Percentiles rank a stretch among this genome's conserved stretches.
These are phyloP conservation scores for Arctocebus calabarensis DNA, from an alignment of 2,797 vertebrate species.

Conservation along the genomic window DNA sequence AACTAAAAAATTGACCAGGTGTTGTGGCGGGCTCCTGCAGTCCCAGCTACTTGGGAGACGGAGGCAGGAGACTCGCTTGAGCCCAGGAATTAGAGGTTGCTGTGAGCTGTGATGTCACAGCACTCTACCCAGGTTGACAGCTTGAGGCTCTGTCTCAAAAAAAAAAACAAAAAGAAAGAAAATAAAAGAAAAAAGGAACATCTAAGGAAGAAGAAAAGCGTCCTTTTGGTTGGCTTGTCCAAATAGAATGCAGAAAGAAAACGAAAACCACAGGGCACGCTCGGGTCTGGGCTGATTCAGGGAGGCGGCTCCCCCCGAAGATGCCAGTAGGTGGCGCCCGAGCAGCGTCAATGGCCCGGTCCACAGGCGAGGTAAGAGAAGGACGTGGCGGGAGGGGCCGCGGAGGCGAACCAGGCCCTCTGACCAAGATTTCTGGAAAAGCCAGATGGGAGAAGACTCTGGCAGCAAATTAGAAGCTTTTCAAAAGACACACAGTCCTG, in stretches of 20 bases:
- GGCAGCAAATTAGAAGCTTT: background rate
- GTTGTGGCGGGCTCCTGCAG: too few species aligned
- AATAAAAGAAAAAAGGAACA: background rate
- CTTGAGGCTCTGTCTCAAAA: too few species aligned
- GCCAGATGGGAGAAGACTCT: background rate
- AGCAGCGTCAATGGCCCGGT: slow-evolving; percentile 67
- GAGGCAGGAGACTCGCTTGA: too few species aligned
- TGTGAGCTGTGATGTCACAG: too few species aligned
- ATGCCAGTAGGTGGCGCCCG: slow-evolving; percentile 83
- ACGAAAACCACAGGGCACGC: background rate
- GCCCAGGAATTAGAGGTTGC: too few species aligned
- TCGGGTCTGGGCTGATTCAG: too few species aligned
- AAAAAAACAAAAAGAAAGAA: too few species aligned
- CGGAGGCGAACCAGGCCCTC: background rate
- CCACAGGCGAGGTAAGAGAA: accelerated
- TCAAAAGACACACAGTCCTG: background rate
- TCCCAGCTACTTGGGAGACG: too few species aligned
- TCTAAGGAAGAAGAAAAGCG: background rate
- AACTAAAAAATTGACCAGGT: too few species aligned
- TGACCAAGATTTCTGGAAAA: background rate
- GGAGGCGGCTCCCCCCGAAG: accelerated
- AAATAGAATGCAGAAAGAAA: background rate
- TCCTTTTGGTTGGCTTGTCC: background rate
- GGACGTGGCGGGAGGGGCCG: accelerated
- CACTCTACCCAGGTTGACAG: too few species aligned